These are phyloP conservation scores for Acanthopagrus latus DNA, from an alignment of 2,797 vertebrate genomes.

Conservation along the genomic window DNA sequence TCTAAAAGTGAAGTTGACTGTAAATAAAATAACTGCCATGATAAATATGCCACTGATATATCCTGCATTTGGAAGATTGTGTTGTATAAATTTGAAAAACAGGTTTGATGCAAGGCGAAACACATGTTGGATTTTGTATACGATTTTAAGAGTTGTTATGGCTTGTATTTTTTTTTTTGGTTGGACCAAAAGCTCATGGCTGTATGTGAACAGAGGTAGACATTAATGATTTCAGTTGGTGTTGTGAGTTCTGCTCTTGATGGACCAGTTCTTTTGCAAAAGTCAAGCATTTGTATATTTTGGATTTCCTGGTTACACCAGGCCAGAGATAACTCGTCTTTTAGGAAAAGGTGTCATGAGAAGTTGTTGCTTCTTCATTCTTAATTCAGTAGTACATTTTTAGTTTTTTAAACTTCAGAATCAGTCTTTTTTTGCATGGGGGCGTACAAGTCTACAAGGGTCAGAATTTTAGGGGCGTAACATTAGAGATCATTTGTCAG, in stretches of 20 bases:
- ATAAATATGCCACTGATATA: neutral
- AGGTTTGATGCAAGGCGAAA: neutral
- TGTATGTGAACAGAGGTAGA: neutral
- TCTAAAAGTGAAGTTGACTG: neutral
- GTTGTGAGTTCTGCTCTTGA: neutral
- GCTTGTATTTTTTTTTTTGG: neutral
- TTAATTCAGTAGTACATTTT: neutral
- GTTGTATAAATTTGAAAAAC: neutral
- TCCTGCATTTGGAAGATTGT: neutral
- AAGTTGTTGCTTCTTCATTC: neutral
- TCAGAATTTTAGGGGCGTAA: slow-evolving; percentile 25
- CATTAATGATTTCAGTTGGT: neutral
- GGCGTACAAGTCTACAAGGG: neutral
- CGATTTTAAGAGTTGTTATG: neutral
- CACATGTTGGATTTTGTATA: neutral
- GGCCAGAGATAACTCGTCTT: neutral
- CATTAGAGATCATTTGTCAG: slow-evolving; percentile 35
- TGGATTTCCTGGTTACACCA: neutral
- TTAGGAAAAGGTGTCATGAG: neutral
- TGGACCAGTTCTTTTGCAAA: neutral
- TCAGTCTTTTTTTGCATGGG: neutral
- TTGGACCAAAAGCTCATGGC: neutral
- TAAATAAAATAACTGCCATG: neutral
- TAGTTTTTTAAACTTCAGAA: neutral
- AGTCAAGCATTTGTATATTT: neutral